Base-by-base conservation (phyloP, 2,888 invertebrate genomes). In the Quadriops clusia region DNA sequence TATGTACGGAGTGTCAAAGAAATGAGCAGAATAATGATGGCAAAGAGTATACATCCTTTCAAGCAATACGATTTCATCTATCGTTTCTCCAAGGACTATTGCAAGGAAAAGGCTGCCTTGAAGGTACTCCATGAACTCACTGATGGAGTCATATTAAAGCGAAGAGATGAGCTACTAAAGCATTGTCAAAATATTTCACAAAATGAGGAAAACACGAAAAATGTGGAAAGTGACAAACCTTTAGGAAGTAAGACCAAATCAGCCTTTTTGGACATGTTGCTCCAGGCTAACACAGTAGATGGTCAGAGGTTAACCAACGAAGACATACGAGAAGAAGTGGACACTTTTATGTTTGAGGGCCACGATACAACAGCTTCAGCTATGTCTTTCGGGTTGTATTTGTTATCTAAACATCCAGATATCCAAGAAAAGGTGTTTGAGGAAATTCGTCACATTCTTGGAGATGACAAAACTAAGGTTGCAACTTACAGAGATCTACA, bases 1-100 rank as follows among this genome's bases (percentile, higher is more conserved):
- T 85, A 84, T 50, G 80, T 84, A 1, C 63, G 65, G 47, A 75
- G 78, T 9, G 74, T 84, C 17, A 72, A 74, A 56, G 66, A 66
- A 21, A 42, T 49, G 37, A 42, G 47, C 24, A 24, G 46, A 16
- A 38, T 57, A n/a, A 32, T 49, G 4, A 30, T 49, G 3, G 37
- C 44, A n/a, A 32, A 54, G n/a, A 10, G 38, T 2, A 28, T 48
- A 6, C 43, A 46, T 6, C 64, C 69, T 0, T 67, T 68, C 65
- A 49, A 64, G 17, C 64, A 65, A 53, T 50, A 58, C 2, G 58
- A 67, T 22, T 51, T 60, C 4, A 36, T 68, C 10, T 52, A 47
- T 27, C 65, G 67, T 39, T 53, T 73, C 3, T 60, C 74, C 0
- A 56, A 63, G 3, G 59, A 70, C 32, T 81, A 78, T 8, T 65